Evolutionary conservation across 1,140 invertebrate species (phyloP).

Genomic region (Vanessa atalanta): DNA sequence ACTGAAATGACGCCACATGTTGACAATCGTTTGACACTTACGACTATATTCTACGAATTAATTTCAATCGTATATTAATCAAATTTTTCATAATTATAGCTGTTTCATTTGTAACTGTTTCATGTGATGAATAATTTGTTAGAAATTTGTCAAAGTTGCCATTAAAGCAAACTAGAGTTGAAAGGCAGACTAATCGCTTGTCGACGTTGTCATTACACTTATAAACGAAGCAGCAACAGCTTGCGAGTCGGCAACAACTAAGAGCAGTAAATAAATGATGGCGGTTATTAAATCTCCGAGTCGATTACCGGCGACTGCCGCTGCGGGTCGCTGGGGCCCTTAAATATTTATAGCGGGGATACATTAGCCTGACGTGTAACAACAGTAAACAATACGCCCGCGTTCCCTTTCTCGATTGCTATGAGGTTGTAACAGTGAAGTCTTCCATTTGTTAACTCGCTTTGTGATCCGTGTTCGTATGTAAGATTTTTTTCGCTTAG

Average conservation of each 20-base stretch:
- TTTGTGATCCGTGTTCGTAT: background rate
- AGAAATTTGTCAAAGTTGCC: no score
- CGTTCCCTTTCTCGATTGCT: background rate
- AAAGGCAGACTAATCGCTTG: conserved; percentile 5
- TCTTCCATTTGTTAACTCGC: background rate
- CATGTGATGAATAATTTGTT: no score
- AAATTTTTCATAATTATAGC: no score
- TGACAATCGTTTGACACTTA: no score
- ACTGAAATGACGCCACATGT: no score
- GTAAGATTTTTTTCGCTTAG: background rate
- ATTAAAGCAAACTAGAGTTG: background rate
- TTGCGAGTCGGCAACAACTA: conserved; percentile 3
- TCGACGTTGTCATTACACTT: conserved; percentile 4
- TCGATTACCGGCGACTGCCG: conserved; percentile 2
- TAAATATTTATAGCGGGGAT: conserved; percentile 1
- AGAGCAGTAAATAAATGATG: conserved; percentile 20
- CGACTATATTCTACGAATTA: no score
- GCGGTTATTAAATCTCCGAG: conserved; percentile 17
- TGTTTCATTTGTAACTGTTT: no score
- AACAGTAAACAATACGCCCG: background rate
- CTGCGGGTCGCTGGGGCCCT: background rate
- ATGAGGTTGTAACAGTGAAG: background rate
- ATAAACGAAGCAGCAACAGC: background rate
- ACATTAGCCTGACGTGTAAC: conserved; percentile 1
- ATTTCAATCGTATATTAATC: no score